Evolutionary conservation across 2,888 invertebrate genomes (phyloP), one percentile per base, ranked within the genome.

Genomic region (Ormyrus pomaceus): DNA sequence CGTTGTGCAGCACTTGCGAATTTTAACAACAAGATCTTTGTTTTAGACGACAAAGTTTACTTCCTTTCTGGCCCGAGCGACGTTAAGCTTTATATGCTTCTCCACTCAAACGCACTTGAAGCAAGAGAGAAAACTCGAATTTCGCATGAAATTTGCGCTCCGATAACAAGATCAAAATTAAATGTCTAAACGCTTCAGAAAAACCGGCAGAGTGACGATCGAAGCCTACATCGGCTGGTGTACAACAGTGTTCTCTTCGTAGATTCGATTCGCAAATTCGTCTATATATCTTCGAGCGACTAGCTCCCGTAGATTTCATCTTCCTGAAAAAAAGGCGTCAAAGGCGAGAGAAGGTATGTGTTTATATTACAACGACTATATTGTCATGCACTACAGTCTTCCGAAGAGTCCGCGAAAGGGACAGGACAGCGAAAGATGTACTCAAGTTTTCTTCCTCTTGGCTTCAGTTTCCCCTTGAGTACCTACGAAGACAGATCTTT

Each of bases 351-450:
- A 64, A 64, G 62, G 34, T 70, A 6, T 48, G 59, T 55, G 46
- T 66, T 50, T 59, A 9, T 50, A 10, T 59, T 77, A 83, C 84
- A 86, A 87, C 85, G 86, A 85, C 88, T 87, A 88, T 89, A 88
- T 88, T 88, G 88, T 89, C 88, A 87, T 87, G 87, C 87, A 88
- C 88, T 88, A 87, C 85, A 87, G 87, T 88, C 86, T 88, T 87
- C 85, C 86, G 83, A 85, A 86, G 83, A 87, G 84, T 83, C 84
- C 85, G 82, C 71, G 81, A 66, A 13, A 19, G 53, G 66, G 75
- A 78, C 61, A 75, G 73, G 59, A 79, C 61, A 75, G 76, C 78
- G 75, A 77, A 65, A 73, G 81, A 69, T 73, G 13, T 61, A 58
- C 19, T 58, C 46, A 53, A 69, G 50, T 74, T 65, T 50, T 56